Evolutionary conservation across 2,888 invertebrate species (phyloP).

Genomic region (Polydrusus tereticollis): DNA sequence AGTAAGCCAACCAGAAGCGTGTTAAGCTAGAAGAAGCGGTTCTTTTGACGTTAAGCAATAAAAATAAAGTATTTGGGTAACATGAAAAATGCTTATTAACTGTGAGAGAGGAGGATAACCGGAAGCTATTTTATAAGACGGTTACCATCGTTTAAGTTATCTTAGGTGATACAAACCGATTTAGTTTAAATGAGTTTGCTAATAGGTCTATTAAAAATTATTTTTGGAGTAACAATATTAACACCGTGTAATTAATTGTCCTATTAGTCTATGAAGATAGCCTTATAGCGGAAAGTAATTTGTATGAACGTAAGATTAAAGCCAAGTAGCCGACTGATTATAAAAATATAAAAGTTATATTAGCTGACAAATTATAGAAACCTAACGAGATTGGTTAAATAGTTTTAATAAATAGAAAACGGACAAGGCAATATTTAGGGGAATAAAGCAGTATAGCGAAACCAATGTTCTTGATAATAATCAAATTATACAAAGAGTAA

Average conservation of each 20-base stretch:
- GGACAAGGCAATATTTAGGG: no score
- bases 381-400: neutral
- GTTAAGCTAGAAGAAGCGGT: no score
- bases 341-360: neutral
- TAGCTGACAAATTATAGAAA: neutral
- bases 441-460: no score
- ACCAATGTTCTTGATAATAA: no score
- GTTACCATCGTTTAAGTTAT: slow-evolving; percentile 1
- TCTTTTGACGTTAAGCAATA: neutral
- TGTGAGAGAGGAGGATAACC: slow-evolving; percentile 20
- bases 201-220: slow-evolving; percentile 31
- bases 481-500: no score
- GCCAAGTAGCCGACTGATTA: slow-evolving; percentile 25
- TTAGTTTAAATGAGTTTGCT: slow-evolving; percentile 33
- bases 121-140: slow-evolving; percentile 14
- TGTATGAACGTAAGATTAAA: slow-evolving; percentile 29
- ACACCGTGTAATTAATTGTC: slow-evolving; percentile 25
- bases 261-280: slow-evolving; percentile 21
- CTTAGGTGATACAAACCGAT: slow-evolving; percentile 19
- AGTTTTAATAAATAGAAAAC: no score
- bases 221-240: slow-evolving; percentile 29
- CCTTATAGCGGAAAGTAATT: slow-evolving; percentile 21
- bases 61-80: neutral
- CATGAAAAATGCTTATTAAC: neutral
- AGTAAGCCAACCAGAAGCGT: no score